Evolutionary conservation across 2,888 invertebrate genomes (phyloP).

Genomic region (Xylota sylvarum): DNA sequence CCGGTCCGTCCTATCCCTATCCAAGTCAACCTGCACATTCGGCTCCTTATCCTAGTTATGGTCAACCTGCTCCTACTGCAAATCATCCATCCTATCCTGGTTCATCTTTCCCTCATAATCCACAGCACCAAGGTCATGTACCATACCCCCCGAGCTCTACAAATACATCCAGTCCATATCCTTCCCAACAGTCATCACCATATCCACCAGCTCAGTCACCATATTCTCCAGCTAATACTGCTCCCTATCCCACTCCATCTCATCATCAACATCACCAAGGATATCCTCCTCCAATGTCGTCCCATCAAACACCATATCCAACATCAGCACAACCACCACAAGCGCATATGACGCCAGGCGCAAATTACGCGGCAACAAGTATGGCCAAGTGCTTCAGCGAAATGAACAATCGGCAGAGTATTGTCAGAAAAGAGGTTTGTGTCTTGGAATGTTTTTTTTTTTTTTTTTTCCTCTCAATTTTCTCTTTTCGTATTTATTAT

Average conservation of each 20-base stretch:
- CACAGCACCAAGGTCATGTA: slow-evolving; percentile 76
- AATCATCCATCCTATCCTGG: slow-evolving; percentile 64
- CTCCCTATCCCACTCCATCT: slow-evolving; percentile 79
- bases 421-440: slow-evolving; percentile 83
- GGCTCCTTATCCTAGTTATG: slow-evolving; percentile 62
- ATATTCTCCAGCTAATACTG: slow-evolving; percentile 43
- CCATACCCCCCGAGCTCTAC: slow-evolving; percentile 75
- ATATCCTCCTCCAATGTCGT: slow-evolving; percentile 39
- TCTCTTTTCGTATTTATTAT: slow-evolving; percentile 16
- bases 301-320: slow-evolving; percentile 71
- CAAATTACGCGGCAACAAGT: slow-evolving; percentile 79
- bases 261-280: slow-evolving; percentile 76
- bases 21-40: slow-evolving; percentile 68
- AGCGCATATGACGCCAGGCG: slow-evolving; percentile 78
- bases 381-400: slow-evolving; percentile 81
- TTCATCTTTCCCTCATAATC: slow-evolving; percentile 72
- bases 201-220: slow-evolving; percentile 50
- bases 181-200: slow-evolving; percentile 49
- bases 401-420: slow-evolving; percentile 80
- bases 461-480: slow-evolving; percentile 10
- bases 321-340: slow-evolving; percentile 57
- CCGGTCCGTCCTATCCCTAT: slow-evolving; percentile 78
- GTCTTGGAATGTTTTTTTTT: slow-evolving; percentile 69
- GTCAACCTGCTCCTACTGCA: slow-evolving; percentile 53
- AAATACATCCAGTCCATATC: slow-evolving; percentile 70